Conservation (phyloP, 1,140 invertebrate genomes). For the Tribolium madens region DNA sequence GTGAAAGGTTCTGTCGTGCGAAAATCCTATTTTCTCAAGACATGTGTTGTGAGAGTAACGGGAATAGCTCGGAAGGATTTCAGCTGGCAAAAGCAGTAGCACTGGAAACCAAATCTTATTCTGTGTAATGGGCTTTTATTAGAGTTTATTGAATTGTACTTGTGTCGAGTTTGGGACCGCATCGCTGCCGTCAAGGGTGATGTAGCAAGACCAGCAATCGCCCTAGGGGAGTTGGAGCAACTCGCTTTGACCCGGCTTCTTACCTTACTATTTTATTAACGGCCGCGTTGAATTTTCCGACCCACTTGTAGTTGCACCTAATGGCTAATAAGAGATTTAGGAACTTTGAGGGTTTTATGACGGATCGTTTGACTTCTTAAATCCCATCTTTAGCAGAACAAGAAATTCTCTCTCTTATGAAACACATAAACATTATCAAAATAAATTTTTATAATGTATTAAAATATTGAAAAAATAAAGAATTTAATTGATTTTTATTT, state of each 20-base stretch:
- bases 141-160: constrained; percentile 44
- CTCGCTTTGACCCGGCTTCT: constrained; percentile 27
- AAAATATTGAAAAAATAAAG: too few species aligned
- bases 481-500: too few species aligned
- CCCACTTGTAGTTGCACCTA: constrained; percentile 24
- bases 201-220: constrained; percentile 27
- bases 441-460: too few species aligned
- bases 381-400: not conserved
- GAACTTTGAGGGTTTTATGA: constrained; percentile 6
- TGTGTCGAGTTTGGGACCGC: constrained; percentile 34
- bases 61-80: constrained; percentile 26
- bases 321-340: constrained; percentile 33
- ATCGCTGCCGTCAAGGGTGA: constrained; percentile 17
- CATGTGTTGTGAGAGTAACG: constrained; percentile 24
- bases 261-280: constrained; percentile 36
- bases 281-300: constrained; percentile 1
- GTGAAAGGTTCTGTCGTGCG: constrained; percentile 28
- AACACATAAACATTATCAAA: too few species aligned
- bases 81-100: not conserved
- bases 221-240: constrained; percentile 1
- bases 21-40: constrained; percentile 38
- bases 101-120: constrained; percentile 33
- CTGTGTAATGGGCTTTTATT: constrained; percentile 41
- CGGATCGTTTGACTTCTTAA: constrained; percentile 1
- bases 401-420: not conserved